These are phyloP conservation scores for Gymnocypris eckloni DNA, from an alignment of 2,797 vertebrate genomes.

Conservation along the genomic window DNA sequence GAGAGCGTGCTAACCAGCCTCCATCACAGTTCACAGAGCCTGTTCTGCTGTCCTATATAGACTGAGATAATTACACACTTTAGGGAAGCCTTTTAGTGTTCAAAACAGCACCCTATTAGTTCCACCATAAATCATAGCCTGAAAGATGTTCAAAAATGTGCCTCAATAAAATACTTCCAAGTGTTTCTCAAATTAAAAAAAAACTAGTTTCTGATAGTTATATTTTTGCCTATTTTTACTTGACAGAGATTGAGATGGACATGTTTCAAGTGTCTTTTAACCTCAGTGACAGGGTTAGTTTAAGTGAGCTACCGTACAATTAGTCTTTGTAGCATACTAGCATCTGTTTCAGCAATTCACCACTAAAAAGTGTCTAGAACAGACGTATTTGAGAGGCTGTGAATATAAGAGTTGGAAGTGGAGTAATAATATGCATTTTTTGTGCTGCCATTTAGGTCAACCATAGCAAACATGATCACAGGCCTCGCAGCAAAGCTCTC, in stretches of 20 bases:
- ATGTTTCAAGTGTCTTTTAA: background rate
- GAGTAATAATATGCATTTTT: background rate
- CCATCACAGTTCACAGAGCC: slow-evolving; percentile 12
- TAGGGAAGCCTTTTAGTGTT: slow-evolving; percentile 31
- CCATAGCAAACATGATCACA: background rate
- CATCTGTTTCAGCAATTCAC: background rate
- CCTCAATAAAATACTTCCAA: background rate
- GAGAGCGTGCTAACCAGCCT: slow-evolving; percentile 26
- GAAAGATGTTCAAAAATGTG: background rate
- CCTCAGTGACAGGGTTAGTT: background rate
- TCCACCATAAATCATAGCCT: slow-evolving; percentile 40
- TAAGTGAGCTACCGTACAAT: background rate
- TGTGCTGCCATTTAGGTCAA: background rate
- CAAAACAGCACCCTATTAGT: slow-evolving; percentile 43
- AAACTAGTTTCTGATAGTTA: background rate
- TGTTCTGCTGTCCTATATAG: slow-evolving; percentile 31
- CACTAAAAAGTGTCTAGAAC: background rate
- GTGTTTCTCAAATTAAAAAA: slow-evolving; percentile 10
- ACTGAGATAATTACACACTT: slow-evolving; percentile 45
- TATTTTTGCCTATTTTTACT: background rate
- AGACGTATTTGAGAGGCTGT: background rate
- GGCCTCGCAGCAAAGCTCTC: background rate
- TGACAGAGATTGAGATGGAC: background rate
- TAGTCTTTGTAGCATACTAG: background rate
- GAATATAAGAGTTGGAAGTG: background rate